Evolutionary conservation across 2,113 vertebrate genomes (phyloP).

Genomic region (Carettochelys insculpta): DNA sequence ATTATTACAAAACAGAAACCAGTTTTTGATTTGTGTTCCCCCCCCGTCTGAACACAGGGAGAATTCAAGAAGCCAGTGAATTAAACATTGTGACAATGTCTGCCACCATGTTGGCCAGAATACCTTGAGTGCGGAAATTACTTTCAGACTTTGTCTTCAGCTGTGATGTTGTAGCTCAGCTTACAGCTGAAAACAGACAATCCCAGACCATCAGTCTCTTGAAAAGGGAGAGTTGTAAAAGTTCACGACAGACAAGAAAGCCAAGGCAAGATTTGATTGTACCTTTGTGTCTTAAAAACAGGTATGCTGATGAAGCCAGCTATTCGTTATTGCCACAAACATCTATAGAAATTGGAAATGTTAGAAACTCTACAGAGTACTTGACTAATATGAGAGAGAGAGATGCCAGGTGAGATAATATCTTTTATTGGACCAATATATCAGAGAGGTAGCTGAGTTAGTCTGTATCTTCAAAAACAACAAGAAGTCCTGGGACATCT

Average conservation of each 20-base stretch:
- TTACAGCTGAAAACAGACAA: not conserved
- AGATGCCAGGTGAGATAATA: not conserved
- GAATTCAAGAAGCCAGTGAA: not conserved
- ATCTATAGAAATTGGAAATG: not conserved
- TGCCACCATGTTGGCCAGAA: not conserved
- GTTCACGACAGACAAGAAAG: fast-evolving
- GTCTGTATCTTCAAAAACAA: too few relatives aligned
- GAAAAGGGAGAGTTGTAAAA: fast-evolving
- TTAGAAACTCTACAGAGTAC: not conserved
- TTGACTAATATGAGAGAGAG: not conserved
- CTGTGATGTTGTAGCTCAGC: not conserved
- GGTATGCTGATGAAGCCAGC: fast-evolving
- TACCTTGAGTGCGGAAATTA: not conserved
- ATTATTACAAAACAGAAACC: not conserved
- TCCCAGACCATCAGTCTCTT: not conserved
- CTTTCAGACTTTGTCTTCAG: not conserved
- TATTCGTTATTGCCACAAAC: not conserved
- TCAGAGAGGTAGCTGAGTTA: too few relatives aligned
- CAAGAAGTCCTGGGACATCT: too few relatives aligned
- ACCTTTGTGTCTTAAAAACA: fast-evolving
- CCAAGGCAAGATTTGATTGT: not conserved
- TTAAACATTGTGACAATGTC: fast-evolving
- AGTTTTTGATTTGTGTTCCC: not conserved
- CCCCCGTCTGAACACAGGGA: not conserved
- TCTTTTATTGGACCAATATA: not conserved